Conservation (phyloP, 2,113 vertebrate genomes). For the Xyrauchen texanus region DNA sequence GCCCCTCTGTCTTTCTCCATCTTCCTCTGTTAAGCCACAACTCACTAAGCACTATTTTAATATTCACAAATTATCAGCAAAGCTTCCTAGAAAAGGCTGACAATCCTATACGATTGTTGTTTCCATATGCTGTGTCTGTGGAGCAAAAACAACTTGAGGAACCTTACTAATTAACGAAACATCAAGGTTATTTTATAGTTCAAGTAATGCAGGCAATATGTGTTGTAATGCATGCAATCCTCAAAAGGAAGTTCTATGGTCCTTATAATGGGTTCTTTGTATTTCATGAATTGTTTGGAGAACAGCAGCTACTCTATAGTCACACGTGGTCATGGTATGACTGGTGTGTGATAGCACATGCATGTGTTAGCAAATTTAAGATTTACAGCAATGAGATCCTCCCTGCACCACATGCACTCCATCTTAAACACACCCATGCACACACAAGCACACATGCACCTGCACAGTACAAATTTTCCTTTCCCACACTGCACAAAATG, state of each 20-base stretch:
- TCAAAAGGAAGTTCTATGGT: too few relatives aligned
- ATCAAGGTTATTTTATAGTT: not conserved
- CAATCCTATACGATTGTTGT: not conserved
- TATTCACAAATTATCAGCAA: not conserved
- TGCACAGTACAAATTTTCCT: not conserved
- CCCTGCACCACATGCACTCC: constrained; percentile 20
- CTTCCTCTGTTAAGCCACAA: not conserved
- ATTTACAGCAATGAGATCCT: not conserved
- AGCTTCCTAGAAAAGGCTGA: not conserved
- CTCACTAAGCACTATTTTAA: not conserved
- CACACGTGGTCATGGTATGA: not conserved
- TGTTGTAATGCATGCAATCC: not conserved
- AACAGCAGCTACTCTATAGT: not conserved
- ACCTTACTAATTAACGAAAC: not conserved
- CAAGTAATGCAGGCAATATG: not conserved
- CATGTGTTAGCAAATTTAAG: not conserved
- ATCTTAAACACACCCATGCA: not conserved
- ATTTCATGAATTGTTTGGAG: not conserved
- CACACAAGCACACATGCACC: not conserved
- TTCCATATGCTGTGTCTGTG: not conserved
- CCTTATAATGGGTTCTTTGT: not conserved
- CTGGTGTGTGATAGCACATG: not conserved
- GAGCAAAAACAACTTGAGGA: not conserved
- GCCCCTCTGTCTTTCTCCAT: not conserved
- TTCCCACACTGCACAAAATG: not conserved